These are phyloP conservation scores for Prietella phreatophila DNA, from an alignment of 2,113 vertebrate genomes.

Conservation along the genomic window DNA sequence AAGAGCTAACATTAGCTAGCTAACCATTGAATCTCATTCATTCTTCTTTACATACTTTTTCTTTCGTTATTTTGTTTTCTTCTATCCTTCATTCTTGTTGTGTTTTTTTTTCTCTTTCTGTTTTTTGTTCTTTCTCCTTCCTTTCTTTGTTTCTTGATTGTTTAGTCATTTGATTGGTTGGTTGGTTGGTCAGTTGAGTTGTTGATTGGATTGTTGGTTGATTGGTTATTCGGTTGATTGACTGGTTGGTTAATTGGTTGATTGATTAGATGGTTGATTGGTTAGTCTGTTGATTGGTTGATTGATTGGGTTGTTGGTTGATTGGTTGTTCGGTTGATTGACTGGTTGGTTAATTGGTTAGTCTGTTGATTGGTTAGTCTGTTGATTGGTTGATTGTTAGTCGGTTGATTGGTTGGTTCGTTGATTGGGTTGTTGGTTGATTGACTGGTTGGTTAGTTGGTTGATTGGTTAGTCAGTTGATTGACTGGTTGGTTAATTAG, in stretches of 20 bases:
- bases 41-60: neutral
- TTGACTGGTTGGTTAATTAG: too few relatives aligned
- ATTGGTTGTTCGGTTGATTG: too few relatives aligned
- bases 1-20: too few relatives aligned
- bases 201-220: neutral
- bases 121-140: neutral
- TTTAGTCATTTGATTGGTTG: neutral
- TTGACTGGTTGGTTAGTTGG: too few relatives aligned
- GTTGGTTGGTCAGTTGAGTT: neutral
- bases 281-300: neutral
- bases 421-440: too few relatives aligned
- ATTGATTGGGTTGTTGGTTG: neutral
- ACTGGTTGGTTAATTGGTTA: too few relatives aligned
- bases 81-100: neutral
- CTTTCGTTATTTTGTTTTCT: neutral
- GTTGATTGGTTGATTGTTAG: too few relatives aligned
- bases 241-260: neutral
- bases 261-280: neutral
- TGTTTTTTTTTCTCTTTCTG: neutral
- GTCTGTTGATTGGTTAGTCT: too few relatives aligned
- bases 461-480: too few relatives aligned
- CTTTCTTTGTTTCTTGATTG: neutral
- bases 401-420: too few relatives aligned
- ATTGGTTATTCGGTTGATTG: neutral
- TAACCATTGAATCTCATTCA: too few relatives aligned